Evolutionary conservation across 2,797 vertebrate genomes (phyloP).

Genomic region (Eulemur rubriventer): DNA sequence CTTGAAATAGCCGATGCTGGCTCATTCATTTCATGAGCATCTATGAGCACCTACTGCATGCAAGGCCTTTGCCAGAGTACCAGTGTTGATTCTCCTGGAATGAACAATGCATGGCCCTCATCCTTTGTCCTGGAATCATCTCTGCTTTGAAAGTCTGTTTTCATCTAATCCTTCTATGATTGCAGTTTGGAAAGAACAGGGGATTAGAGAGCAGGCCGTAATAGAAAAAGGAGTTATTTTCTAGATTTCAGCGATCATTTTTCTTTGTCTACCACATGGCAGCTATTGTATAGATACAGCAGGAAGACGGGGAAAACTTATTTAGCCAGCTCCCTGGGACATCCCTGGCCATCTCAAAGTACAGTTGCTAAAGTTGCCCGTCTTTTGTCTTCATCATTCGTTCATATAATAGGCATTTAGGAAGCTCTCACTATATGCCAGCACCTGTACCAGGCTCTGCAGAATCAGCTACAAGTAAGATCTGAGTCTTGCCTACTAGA

Average conservation of each 20-base stretch:
- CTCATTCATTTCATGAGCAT: neutral
- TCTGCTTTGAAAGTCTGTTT: conserved; percentile 69
- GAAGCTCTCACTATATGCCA: neutral
- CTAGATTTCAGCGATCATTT: neutral
- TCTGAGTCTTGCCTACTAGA: neutral
- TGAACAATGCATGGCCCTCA: neutral
- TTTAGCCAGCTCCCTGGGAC: neutral
- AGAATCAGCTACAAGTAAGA: accelerated
- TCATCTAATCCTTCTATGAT: conserved; percentile 71
- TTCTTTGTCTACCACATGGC: neutral
- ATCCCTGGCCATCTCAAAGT: neutral
- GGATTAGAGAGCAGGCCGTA: conserved; percentile 14
- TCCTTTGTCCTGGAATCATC: conserved; percentile 21
- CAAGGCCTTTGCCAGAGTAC: neutral
- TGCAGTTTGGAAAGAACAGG: conserved; percentile 56
- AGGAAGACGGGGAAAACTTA: neutral
- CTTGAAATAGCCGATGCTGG: neutral
- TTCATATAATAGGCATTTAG: too few species aligned
- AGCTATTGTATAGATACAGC: accelerated
- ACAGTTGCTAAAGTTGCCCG: accelerated
- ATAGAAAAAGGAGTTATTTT: conserved; percentile 44
- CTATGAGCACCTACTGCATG: neutral
- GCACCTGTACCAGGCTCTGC: neutral
- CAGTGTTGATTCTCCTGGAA: neutral
- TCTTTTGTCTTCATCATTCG: neutral